phyloP scores from a whole-genome alignment of 2,113 vertebrate genomes.

The Heteronetta atricapilla region DNA sequence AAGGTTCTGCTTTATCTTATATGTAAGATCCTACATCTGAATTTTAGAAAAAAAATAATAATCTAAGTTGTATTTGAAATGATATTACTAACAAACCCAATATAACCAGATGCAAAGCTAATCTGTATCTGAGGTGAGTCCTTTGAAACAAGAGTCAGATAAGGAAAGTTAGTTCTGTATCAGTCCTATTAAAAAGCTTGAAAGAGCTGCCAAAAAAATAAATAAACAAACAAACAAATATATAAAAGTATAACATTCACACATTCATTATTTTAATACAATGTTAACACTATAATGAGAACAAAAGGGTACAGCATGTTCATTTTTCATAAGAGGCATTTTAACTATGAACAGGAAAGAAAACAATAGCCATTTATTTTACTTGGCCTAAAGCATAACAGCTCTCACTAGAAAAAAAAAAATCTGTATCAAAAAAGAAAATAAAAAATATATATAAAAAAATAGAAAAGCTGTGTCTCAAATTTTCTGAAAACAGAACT shows the following conservation, averaged over 20 bases:
- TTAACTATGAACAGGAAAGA: slow-evolving; percentile 10
- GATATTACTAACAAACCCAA: neutral
- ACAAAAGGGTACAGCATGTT: slow-evolving; percentile 4
- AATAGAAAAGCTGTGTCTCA: neutral
- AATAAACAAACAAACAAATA: neutral
- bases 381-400: slow-evolving; percentile 3
- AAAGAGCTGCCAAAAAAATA: slow-evolving; percentile 18
- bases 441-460: too few species aligned
- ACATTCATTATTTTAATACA: slow-evolving; percentile 47
- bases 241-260: neutral
- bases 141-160: slow-evolving; percentile 31
- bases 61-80: neutral
- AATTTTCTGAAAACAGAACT: neutral
- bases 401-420: neutral
- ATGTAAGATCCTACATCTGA: too few species aligned
- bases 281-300: slow-evolving; percentile 6
- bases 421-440: neutral
- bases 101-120: neutral
- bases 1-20: neutral
- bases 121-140: slow-evolving; percentile 2
- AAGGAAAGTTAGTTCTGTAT: slow-evolving; percentile 42
- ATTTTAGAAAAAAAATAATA: neutral
- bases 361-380: slow-evolving; percentile 2
- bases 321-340: slow-evolving; percentile 19
- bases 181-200: neutral